Evolutionary conservation across 2,797 vertebrate genomes (phyloP), one percentile per base, ranked within the genome.

Genomic region (Macropodus opercularis): DNA sequence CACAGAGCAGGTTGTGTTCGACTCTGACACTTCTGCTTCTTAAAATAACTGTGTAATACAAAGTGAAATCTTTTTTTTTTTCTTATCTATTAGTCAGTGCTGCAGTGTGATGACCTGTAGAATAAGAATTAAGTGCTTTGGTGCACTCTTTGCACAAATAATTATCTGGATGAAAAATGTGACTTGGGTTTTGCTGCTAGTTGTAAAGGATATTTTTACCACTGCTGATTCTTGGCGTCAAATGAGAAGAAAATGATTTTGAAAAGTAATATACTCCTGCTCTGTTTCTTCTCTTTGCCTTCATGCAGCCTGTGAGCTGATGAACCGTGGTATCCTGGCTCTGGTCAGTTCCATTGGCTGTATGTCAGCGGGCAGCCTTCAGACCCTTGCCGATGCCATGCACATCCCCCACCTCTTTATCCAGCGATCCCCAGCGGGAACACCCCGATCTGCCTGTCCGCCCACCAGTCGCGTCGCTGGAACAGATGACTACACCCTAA

Each of bases 391-490:
- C 3, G 95, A 98, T 9, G 97, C 97, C 80, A 99, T 99, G 98
- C 98, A 98, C 81, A 99, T 99, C 80, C 98, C 98, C 35, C 97
- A 98, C 80, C 96, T 99, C 79, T 98, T 96, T 83, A 96, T 98
- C 82, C 97, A 98, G 87, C 93, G 95, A 23, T 90, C 96, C 13
- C 85, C 96, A 0, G 91, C 90, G 2, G 95, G 96, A 47, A 94
- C 96, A 0, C 95, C 97, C 0, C 91, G 97, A 66, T 98, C 96
- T 0, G 83, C 93, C 84, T 99, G 98, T 12, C 94, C 94, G 1
- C 90, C 91, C 48, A 96, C 93, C 72, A 86, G 94, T 72, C 96
- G 91, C 62, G 0, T 93, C 41, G 88, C 92, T 77, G 84, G 88
- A 58, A 89, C 94, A 0, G 96, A 98, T 3, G 96, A 98, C 92